These are phyloP conservation scores for Protonibea diacanthus DNA, from an alignment of 2,797 vertebrate genomes.

Conservation along the genomic window DNA sequence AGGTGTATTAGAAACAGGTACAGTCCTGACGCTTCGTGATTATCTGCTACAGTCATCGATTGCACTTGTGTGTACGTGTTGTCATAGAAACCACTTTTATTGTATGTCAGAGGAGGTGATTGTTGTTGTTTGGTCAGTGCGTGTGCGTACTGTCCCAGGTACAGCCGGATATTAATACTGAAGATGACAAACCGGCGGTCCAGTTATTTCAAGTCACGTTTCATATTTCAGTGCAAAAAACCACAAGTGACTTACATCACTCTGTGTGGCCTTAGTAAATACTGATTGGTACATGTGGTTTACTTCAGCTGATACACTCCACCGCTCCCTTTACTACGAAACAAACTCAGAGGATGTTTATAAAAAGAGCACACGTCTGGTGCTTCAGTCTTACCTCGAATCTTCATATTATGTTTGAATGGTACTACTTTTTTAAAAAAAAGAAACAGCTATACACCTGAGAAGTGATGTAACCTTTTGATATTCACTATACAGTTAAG, in stretches of 20 bases:
- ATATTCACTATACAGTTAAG: slow-evolving; percentile 61
- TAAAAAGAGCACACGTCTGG: slow-evolving; percentile 29
- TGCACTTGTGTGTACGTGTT: slow-evolving; percentile 54
- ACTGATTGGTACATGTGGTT: slow-evolving; percentile 32
- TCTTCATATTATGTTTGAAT: slow-evolving; percentile 56
- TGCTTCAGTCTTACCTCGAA: slow-evolving; percentile 70
- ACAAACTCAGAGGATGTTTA: slow-evolving; percentile 26
- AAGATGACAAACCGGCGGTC: background rate
- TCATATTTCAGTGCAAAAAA: background rate
- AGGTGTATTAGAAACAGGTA: background rate
- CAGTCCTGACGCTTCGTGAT: slow-evolving; percentile 11
- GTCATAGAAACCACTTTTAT: slow-evolving; percentile 30
- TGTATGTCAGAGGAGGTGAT: slow-evolving; percentile 3
- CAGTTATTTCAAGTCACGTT: slow-evolving; percentile 10
- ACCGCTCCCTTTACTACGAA: slow-evolving; percentile 6
- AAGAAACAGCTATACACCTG: slow-evolving; percentile 44
- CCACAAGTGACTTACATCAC: no score
- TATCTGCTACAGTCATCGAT: slow-evolving; percentile 24
- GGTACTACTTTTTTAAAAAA: slow-evolving; percentile 62
- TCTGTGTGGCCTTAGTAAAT: slow-evolving; percentile 10
- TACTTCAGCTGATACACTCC: slow-evolving; percentile 39
- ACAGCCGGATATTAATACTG: background rate
- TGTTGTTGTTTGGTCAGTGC: slow-evolving; percentile 3
- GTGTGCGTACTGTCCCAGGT: background rate
- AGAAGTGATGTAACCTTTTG: slow-evolving; percentile 66